Evolutionary conservation across 1,140 invertebrate genomes (phyloP).

Genomic region (Halesus radiatus): DNA sequence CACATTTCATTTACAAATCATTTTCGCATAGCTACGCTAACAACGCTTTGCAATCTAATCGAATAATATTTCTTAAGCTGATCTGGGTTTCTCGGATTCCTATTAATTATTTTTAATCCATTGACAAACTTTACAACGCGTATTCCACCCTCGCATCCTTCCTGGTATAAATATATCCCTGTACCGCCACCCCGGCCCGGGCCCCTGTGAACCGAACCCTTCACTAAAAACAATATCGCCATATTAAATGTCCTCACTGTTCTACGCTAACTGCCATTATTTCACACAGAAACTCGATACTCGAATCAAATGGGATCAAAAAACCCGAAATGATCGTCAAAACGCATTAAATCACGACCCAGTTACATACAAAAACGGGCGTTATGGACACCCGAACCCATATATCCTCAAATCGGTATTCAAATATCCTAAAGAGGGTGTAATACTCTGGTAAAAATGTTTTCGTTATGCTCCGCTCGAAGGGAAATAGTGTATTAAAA

Average conservation of each 20-base stretch:
- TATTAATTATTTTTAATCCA: too few species aligned
- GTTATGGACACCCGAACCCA: neutral
- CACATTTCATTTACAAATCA: too few species aligned
- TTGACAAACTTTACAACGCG: neutral
- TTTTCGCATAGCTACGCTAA: too few species aligned
- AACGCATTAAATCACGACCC: constrained; percentile 25
- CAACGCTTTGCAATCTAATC: too few species aligned
- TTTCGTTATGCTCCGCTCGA: constrained; percentile 35
- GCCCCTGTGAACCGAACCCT: constrained; percentile 1
- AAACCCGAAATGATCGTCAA: constrained; percentile 1
- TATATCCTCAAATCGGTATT: neutral
- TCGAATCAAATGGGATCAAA: constrained; percentile 25
- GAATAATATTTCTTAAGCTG: too few species aligned
- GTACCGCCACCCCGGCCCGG: neutral
- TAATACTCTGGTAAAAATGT: constrained; percentile 34
- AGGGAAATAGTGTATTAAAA: constrained; percentile 51
- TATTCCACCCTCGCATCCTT: constrained; percentile 19
- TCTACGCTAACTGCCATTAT: constrained; percentile 30
- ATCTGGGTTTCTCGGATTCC: too few species aligned
- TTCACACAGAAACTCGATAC: constrained; percentile 50
- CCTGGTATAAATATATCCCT: neutral
- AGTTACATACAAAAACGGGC: constrained; percentile 3
- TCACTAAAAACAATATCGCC: constrained; percentile 42
- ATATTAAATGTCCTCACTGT: constrained; percentile 44
- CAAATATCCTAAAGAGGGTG: constrained; percentile 26